Conservation (phyloP, 2,888 invertebrate species). For the Microdon myrmicae region DNA sequence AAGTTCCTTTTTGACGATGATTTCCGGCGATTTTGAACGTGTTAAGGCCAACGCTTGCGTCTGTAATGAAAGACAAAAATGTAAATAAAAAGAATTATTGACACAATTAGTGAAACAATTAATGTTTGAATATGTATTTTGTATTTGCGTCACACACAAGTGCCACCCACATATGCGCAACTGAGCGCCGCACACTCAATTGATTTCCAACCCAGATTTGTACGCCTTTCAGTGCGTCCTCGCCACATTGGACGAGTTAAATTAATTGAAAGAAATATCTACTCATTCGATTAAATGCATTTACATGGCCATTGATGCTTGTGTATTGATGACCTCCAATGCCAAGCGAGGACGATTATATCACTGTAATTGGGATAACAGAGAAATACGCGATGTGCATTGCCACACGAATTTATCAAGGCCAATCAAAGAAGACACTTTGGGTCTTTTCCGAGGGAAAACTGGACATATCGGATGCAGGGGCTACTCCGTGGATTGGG, state of each 20-base stretch:
- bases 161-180: conserved; percentile 44
- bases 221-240: conserved; percentile 1
- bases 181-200: conserved; percentile 26
- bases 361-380: conserved; percentile 26
- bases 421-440: no score
- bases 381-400: no score
- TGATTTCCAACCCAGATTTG: conserved; percentile 49
- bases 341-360: conserved; percentile 44
- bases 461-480: no score
- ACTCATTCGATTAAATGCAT: conserved; percentile 43
- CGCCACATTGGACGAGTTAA: conserved; percentile 12
- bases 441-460: no score
- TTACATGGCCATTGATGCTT: conserved; percentile 35
- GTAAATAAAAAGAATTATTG: not conserved
- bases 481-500: no score
- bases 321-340: conserved; percentile 29
- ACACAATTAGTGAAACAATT: conserved; percentile 30
- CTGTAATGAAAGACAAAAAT: conserved; percentile 66
- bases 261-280: conserved; percentile 45
- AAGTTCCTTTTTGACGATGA: conserved; percentile 65
- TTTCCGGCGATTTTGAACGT: conserved; percentile 65
- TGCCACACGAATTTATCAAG: no score
- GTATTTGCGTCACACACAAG: conserved; percentile 46
- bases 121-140: conserved; percentile 41
- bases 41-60: conserved; percentile 76